These are phyloP conservation scores for Anguilla megastoma DNA, from an alignment of 2,797 vertebrate genomes.

Conservation along the genomic window DNA sequence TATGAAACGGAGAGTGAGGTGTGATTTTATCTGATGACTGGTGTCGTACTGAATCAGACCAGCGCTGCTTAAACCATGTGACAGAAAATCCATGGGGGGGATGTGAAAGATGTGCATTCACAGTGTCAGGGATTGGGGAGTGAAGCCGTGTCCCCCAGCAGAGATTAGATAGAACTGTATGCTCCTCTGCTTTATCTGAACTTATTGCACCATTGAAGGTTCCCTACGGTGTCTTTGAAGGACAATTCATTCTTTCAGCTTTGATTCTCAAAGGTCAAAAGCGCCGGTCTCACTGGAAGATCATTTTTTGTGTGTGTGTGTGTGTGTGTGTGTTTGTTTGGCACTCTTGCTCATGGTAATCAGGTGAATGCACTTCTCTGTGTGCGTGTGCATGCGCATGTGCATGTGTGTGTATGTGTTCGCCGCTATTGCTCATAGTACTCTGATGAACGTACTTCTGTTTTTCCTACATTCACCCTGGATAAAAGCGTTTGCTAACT, in stretches of 20 bases:
- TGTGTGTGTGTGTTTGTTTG: conserved; percentile 15
- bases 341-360: conserved; percentile 39
- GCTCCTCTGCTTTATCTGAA: background rate
- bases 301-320: conserved; percentile 14
- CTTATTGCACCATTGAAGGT: background rate
- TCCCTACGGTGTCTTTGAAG: background rate
- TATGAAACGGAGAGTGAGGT: background rate
- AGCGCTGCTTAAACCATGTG: background rate
- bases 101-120: background rate
- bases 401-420: background rate
- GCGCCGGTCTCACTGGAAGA: background rate
- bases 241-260: background rate
- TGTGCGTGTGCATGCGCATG: background rate
- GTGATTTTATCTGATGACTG: background rate
- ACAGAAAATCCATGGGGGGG: background rate
- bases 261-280: background rate
- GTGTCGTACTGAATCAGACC: background rate
- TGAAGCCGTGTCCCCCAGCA: background rate
- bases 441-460: too few species aligned
- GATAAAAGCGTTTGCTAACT: too few species aligned
- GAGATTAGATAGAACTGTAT: background rate
- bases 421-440: too few species aligned
- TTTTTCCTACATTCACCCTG: too few species aligned
- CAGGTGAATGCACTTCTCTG: background rate
- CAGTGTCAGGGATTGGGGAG: background rate